phyloP scores from a whole-genome alignment of 2,113 vertebrate species.

The Rhinichthys klamathensis region DNA sequence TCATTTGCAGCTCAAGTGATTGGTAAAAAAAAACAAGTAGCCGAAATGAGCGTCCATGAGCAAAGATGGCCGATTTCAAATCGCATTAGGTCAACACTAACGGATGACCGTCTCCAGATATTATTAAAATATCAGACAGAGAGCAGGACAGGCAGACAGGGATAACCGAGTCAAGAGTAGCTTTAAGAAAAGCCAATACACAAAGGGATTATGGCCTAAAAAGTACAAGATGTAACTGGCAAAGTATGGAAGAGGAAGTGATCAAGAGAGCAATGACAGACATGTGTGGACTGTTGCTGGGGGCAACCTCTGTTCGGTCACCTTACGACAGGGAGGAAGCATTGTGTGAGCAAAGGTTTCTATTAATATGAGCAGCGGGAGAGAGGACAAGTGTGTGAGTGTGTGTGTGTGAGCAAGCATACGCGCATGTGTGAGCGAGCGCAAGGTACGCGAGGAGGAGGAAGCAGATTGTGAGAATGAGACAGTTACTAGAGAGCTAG shows the following conservation, averaged over 20 bases:
- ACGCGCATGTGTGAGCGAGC: constrained; percentile 44
- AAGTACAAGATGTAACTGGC: constrained; percentile 14
- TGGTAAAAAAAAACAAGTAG: not conserved
- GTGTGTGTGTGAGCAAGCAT: constrained; percentile 13
- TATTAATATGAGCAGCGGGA: constrained; percentile 73
- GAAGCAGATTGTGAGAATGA: constrained; percentile 71
- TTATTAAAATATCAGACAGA: not conserved
- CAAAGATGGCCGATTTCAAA: not conserved
- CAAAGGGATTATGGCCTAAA: not conserved
- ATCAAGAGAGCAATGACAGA: constrained; percentile 32
- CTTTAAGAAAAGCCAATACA: not conserved
- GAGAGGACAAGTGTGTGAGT: constrained; percentile 64
- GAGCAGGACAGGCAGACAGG: not conserved
- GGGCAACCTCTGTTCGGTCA: constrained; percentile 76
- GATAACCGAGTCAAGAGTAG: not conserved
- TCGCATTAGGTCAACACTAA: not conserved
- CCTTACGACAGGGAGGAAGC: constrained; percentile 73
- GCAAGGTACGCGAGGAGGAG: constrained; percentile 62
- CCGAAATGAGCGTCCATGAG: not conserved
- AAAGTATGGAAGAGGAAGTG: constrained; percentile 8
- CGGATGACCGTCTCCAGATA: not conserved
- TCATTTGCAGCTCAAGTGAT: not conserved
- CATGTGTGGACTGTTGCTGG: constrained; percentile 68
- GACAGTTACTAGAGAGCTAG: constrained; percentile 76
- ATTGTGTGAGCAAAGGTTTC: constrained; percentile 66